Evolutionary conservation across 2,888 invertebrate genomes (phyloP), one percentile per base, ranked within the genome.

Genomic region (Alsophila aescularia): DNA sequence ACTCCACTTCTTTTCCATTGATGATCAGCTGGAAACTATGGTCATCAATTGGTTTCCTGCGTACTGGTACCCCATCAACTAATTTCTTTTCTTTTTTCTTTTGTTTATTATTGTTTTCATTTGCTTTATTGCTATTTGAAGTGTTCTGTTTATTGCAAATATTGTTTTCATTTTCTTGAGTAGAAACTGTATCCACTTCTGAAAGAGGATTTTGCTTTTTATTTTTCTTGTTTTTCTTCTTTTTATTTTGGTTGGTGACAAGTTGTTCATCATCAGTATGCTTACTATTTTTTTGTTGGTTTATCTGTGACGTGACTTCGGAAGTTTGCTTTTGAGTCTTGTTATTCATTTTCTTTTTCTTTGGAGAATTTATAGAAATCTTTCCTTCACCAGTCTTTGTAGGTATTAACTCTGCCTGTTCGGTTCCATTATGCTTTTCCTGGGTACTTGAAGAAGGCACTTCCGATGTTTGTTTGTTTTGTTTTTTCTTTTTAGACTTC

Each of bases 1-100:
- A 77, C 69, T 94, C 92, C 15, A 95, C 81, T 67, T 93, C 93
- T 73, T 93, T 90, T 3, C 95, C 94, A 82, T 95, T 94, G 13
- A 95, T 92, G 27, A 92, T 90, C 31, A 95, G 84, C 73, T 92
- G 93, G 52, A 92, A 88, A 48, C 80, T 75, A 8, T 77, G 76
- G 42, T 93, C 91, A 70, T 75, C 81, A 16, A 87, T 71, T 64
- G 81, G 90, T 74, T 92, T 94, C 75, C 82, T 87, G 29, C 85
- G 81, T 47, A 75, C 78, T 64, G 84, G 84, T 73, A 80, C 82
- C 54, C 84, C 78, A 49, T 82, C 72, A 9, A 75, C 58, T 6
- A 69, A 10, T 45, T 75, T 81, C 52, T 74, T 75, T 3, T 72
- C 66, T 37, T 79, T 79, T 50, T 77, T 77, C 14, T 69, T 71